Base-by-base conservation (phyloP, 2,888 invertebrate genomes). In the Drosophila borborema region DNA sequence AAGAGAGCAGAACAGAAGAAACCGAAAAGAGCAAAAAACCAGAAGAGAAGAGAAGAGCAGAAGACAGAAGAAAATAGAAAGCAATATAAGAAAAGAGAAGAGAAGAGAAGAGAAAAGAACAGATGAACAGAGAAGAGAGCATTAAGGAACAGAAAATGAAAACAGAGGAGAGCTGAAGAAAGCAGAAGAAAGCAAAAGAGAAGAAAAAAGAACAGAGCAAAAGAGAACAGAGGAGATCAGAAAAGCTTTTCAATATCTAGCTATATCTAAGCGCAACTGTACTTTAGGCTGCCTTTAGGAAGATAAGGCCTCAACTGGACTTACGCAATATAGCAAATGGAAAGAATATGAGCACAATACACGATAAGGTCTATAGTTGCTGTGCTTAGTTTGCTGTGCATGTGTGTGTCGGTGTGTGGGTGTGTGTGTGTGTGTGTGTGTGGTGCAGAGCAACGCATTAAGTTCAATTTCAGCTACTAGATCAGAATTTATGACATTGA, bases 401-500 rank as follows among this genome's bases (percentile, higher is more conserved):
- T n/a, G n/a, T n/a, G n/a, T n/a, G n/a, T n/a, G n/a, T n/a, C n/a
- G n/a, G n/a, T n/a, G n/a, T n/a, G n/a, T n/a, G n/a, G n/a, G n/a
- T n/a, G n/a, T 54, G 20, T 20, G 51, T 49, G 28, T 31, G 53
- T 51, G 49, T 34, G 49, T 34, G 43, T 46, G 67, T 51, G 45
- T 46, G 49, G 18, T 16, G 40, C 46, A 48, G 41, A 65, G 68
- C 70, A 68, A 65, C 72, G 89, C 87, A 89, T 87, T 85, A 89
- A 81, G 87, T 89, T 87, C 87, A 87, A 89, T 89, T 87, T 86
- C 75, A 80, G 89, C 85, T 70, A 81, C 86, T 80, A 89, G 87
- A 87, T 89, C 87, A 87, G 89, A 87, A 87, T 87, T 87, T 87
- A 87, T 89, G 87, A 89, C 89, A 87, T 87, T 87, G 86, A 87